A percentile compares a stretch with the other conserved stretches of the same genome.
Evolutionary conservation across 2,888 invertebrate genomes (phyloP).

Genomic region (Acleris laterana): DNA sequence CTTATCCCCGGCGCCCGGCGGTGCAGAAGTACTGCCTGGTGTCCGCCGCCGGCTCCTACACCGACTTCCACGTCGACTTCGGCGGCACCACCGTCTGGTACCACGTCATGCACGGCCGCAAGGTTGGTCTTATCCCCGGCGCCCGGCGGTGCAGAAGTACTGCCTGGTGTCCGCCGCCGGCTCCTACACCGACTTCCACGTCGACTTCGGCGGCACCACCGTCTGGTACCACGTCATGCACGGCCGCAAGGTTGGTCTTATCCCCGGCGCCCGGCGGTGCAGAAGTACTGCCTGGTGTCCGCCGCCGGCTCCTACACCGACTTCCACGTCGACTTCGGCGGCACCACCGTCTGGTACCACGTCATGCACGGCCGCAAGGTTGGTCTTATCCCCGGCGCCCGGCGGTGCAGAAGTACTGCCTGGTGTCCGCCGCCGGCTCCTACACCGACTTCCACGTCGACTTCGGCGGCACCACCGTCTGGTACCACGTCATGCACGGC

Average conservation of each 20-base stretch:
- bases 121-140: conserved; percentile 83
- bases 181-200: conserved; percentile 97
- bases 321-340: conserved; percentile 98
- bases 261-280: conserved; percentile 90
- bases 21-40: conserved; percentile 97
- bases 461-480: conserved; percentile 97
- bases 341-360: conserved; percentile 98
- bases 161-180: conserved; percentile 95
- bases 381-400: conserved; percentile 77
- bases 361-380: conserved; percentile 90
- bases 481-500: conserved; percentile 94
- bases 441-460: conserved; percentile 98
- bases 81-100: conserved; percentile 98
- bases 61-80: conserved; percentile 98
- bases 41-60: conserved; percentile 94
- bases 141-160: conserved; percentile 93
- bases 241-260: conserved; percentile 88
- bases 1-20: conserved; percentile 85
- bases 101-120: conserved; percentile 92
- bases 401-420: conserved; percentile 95
- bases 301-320: conserved; percentile 95
- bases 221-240: conserved; percentile 96
- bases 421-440: conserved; percentile 94
- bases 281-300: conserved; percentile 96
- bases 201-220: conserved; percentile 97